Evolutionary conservation across 2,888 invertebrate genomes (phyloP).

Genomic region (Ectemnius lituratus): DNA sequence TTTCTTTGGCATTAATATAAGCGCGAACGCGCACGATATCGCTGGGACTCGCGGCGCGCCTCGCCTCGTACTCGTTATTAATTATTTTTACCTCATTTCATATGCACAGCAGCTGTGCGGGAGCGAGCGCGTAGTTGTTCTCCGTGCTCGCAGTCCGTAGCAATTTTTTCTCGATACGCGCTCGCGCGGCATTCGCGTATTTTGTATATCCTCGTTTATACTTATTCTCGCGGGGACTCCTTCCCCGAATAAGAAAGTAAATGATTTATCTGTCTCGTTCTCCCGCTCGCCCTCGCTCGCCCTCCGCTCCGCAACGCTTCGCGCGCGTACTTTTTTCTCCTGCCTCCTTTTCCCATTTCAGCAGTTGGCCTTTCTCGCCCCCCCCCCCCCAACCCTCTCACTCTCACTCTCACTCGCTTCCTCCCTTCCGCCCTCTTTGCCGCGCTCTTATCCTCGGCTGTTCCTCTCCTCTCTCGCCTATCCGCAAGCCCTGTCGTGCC

Average conservation of each 20-base stretch:
- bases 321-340: constrained; percentile 10
- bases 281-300: neutral
- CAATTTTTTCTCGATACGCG: constrained; percentile 11
- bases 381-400: constrained; percentile 2
- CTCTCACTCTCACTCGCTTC: constrained; percentile 5
- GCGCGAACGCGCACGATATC: neutral
- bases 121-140: neutral
- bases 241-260: constrained; percentile 49
- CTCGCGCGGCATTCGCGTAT: constrained; percentile 14
- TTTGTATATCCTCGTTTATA: constrained; percentile 24
- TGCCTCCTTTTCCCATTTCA: neutral
- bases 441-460: neutral
- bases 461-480: too few species aligned
- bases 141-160: neutral
- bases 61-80: constrained; percentile 19
- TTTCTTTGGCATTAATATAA: constrained; percentile 7
- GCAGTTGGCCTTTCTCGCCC: neutral
- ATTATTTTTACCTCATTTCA: constrained; percentile 8
- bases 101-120: constrained; percentile 8
- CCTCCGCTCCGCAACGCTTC: neutral
- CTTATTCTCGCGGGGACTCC: constrained; percentile 40
- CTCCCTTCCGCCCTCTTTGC: neutral
- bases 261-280: constrained; percentile 49
- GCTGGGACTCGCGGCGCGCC: constrained; percentile 3
- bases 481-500: too few species aligned